These are phyloP conservation scores for Otis tarda DNA, from an alignment of 2,113 vertebrate species.

Conservation along the genomic window DNA sequence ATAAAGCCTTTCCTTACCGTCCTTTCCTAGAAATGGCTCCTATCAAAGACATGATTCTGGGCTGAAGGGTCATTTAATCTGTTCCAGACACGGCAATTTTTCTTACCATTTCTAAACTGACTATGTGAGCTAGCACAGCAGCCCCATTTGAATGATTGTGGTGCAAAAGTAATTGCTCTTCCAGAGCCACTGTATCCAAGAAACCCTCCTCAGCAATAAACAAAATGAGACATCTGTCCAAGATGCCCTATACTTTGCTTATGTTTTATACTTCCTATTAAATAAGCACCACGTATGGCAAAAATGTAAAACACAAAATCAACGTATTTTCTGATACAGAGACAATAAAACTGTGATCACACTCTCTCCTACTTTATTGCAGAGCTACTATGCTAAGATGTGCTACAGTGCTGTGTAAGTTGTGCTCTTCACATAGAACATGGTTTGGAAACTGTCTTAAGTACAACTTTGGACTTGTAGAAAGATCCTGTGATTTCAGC, in stretches of 20 bases:
- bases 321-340: background rate
- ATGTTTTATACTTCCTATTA: background rate
- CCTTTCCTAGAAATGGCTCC: slow-evolving; percentile 5
- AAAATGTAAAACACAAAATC: background rate
- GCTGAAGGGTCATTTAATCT: slow-evolving; percentile 24
- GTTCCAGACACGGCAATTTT: background rate
- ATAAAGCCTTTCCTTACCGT: background rate
- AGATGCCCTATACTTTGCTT: background rate
- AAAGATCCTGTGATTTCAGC: background rate
- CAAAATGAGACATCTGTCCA: background rate
- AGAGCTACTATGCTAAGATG: background rate
- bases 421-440: background rate
- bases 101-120: background rate
- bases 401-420: background rate
- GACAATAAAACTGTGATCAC: background rate
- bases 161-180: background rate
- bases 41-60: background rate
- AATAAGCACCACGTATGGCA: background rate
- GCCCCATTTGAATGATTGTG: background rate
- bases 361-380: background rate
- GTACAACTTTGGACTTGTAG: background rate
- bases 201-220: background rate
- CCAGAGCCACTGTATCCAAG: background rate
- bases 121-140: background rate
- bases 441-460: background rate